Conservation (phyloP, 2,113 vertebrate genomes). For the Gorilla gorilla region DNA sequence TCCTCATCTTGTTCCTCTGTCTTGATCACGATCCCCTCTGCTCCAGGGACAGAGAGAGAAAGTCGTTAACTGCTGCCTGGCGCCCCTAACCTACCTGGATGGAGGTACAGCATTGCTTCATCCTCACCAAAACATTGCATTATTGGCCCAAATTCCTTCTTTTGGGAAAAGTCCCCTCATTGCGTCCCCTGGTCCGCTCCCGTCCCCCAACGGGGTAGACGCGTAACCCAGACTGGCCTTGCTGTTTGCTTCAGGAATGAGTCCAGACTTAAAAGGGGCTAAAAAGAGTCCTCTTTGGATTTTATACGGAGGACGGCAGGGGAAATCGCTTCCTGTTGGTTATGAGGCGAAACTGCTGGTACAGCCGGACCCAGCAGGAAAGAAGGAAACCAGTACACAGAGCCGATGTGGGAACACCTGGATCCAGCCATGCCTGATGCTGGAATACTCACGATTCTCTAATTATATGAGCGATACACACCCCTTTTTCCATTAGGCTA, state of each 20-base stretch:
- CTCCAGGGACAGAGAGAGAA: slow-evolving; percentile 7
- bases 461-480: rapidly evolving
- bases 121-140: neutral
- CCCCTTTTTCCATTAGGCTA: neutral
- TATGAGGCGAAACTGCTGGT: neutral
- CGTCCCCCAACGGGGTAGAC: neutral
- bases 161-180: neutral
- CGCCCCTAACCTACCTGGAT: neutral
- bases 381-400: rapidly evolving
- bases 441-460: rapidly evolving
- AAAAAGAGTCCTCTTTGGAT: neutral
- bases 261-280: neutral
- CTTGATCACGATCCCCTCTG: slow-evolving; percentile 79
- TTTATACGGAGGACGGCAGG: neutral
- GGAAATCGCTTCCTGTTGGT: neutral
- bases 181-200: neutral
- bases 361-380: neutral
- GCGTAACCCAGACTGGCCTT: neutral
- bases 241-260: neutral
- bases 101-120: neutral
- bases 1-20: slow-evolving; percentile 78
- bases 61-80: neutral
- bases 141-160: neutral
- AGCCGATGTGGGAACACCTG: rapidly evolving
- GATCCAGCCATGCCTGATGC: neutral